Evolutionary conservation across 2,888 invertebrate genomes (phyloP).

Genomic region (Eilema depressum): DNA sequence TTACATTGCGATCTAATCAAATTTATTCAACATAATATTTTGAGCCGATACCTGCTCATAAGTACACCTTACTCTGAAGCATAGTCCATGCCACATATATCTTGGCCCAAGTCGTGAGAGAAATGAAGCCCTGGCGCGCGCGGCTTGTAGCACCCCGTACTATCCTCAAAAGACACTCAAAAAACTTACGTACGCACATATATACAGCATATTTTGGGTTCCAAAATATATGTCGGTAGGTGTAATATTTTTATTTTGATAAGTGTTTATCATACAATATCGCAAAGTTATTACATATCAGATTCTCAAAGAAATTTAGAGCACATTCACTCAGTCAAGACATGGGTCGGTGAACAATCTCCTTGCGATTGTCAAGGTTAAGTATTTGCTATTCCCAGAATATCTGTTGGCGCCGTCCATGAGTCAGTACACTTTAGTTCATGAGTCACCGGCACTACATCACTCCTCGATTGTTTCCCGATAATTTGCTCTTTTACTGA

Average conservation of each 20-base stretch:
- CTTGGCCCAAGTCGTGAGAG: no score
- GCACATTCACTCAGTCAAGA: slow-evolving; percentile 22
- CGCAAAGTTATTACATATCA: background rate
- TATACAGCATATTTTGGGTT: no score
- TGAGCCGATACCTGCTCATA: no score
- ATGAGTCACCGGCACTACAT: slow-evolving; percentile 72
- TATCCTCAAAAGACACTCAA: no score
- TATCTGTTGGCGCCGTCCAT: slow-evolving; percentile 75
- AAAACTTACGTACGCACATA: no score
- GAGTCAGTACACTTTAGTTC: slow-evolving; percentile 68
- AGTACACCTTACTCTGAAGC: no score
- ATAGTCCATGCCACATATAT: no score
- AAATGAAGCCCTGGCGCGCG: no score
- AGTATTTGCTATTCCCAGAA: slow-evolving; percentile 76
- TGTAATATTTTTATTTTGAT: background rate
- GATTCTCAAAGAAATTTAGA: slow-evolving; percentile 20
- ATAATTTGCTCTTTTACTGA: slow-evolving; percentile 71
- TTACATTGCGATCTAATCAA: no score
- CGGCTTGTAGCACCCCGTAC: no score
- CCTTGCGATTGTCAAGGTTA: slow-evolving; percentile 75
- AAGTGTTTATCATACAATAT: background rate
- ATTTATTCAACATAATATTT: no score
- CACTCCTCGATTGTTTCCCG: slow-evolving; percentile 73
- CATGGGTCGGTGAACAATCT: slow-evolving; percentile 46
- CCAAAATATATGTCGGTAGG: background rate